Conservation (phyloP, 2,797 vertebrate genomes). For the Yasuhikotakia modesta region DNA sequence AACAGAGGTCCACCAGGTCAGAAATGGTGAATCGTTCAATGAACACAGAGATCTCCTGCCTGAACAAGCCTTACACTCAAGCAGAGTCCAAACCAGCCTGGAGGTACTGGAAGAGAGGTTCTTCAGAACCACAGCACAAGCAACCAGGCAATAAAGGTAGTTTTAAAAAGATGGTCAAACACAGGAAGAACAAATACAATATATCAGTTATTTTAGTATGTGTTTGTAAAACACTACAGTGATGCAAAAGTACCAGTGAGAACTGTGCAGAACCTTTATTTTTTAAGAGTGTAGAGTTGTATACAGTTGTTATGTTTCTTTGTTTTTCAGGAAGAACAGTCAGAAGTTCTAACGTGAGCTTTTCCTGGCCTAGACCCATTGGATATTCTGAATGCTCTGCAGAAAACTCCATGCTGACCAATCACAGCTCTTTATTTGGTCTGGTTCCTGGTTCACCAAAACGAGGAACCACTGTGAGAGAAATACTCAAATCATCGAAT, state of each 20-base stretch:
- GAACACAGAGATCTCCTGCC: constrained; percentile 62
- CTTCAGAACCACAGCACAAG: constrained; percentile 68
- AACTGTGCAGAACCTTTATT: too few relatives aligned
- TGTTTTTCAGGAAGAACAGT: constrained; percentile 61
- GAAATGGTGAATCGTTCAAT: constrained; percentile 61
- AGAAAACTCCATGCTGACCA: constrained; percentile 50
- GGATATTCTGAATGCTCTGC: constrained; percentile 30
- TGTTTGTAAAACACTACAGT: neutral
- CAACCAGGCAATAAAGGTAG: constrained; percentile 75
- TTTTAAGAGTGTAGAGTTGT: neutral
- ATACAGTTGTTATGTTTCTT: neutral
- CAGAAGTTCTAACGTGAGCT: constrained; percentile 8
- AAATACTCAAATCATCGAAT: constrained; percentile 57
- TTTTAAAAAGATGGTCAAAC: neutral
- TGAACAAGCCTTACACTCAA: constrained; percentile 57
- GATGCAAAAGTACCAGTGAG: neutral
- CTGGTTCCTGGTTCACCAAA: constrained; percentile 54
- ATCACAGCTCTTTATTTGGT: constrained; percentile 72
- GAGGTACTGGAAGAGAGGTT: constrained; percentile 82
- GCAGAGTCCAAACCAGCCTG: constrained; percentile 67
- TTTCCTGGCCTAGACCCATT: constrained; percentile 32
- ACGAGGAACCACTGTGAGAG: constrained; percentile 61
- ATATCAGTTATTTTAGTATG: neutral
- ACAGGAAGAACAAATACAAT: neutral
- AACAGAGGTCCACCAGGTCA: constrained; percentile 39